Evolutionary conservation across 2,797 vertebrate species (phyloP).

Genomic region (Sebastes flavidus): DNA sequence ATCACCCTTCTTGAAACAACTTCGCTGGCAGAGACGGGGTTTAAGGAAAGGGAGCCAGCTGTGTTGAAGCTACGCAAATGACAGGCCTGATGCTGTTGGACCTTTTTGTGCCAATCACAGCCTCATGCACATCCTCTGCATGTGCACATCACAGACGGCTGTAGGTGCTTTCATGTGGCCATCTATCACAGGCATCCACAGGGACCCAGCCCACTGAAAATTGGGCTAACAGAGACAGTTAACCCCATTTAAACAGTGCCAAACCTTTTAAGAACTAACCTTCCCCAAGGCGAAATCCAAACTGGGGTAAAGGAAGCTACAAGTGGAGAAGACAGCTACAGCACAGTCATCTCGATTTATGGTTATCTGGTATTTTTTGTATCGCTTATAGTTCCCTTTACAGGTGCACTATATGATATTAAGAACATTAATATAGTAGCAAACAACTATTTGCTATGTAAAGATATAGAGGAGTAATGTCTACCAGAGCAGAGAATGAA

Average conservation of each 20-base stretch:
- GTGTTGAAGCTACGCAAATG: not conserved
- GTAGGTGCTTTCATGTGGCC: conserved; percentile 40
- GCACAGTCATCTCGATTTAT: not conserved
- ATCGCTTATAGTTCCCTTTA: not conserved
- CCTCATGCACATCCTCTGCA: conserved; percentile 4
- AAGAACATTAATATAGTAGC: not conserved
- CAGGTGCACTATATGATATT: not conserved
- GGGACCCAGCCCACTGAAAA: conserved; percentile 67
- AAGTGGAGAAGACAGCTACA: conserved; percentile 22
- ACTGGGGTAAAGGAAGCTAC: conserved; percentile 67
- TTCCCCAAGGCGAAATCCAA: conserved; percentile 72
- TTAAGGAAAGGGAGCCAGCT: conserved; percentile 5
- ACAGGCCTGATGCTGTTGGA: conserved; percentile 5
- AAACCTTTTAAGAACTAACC: conserved; percentile 69
- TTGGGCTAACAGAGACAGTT: conserved; percentile 66
- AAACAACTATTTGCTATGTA: not conserved
- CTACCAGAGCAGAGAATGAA: not conserved
- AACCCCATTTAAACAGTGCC: conserved; percentile 75
- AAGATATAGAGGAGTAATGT: not conserved
- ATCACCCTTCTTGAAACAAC: conserved; percentile 22
- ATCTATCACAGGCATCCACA: conserved; percentile 63
- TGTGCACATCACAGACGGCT: conserved; percentile 16
- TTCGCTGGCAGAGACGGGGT: not conserved
- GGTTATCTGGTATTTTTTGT: not conserved
- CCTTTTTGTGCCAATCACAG: conserved; percentile 12